Percentiles rank a stretch among this genome's conserved stretches.
Evolutionary conservation across 2,888 invertebrate genomes (phyloP).

Genomic region (Volucella inanis): DNA sequence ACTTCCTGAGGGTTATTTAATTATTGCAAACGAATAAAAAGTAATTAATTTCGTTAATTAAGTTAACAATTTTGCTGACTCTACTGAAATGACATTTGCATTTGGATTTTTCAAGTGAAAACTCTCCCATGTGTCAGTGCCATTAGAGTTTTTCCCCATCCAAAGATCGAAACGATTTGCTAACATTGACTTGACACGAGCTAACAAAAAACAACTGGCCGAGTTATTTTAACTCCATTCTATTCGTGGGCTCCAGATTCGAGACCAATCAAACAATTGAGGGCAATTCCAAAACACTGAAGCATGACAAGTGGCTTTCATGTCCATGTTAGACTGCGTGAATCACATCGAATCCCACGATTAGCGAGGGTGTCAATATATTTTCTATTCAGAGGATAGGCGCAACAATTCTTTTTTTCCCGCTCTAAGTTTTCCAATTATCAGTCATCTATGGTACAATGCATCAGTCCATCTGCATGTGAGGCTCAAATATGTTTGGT

Average conservation of each 20-base stretch:
- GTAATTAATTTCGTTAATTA: slow-evolving; percentile 27
- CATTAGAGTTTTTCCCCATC: slow-evolving; percentile 14
- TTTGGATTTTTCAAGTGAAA: slow-evolving; percentile 5
- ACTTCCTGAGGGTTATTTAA: slow-evolving; percentile 39
- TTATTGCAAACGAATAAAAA: slow-evolving; percentile 38
- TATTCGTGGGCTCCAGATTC: slow-evolving; percentile 33
- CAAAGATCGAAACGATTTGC: slow-evolving; percentile 7
- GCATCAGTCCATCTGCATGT: slow-evolving; percentile 29
- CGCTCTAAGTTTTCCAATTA: background rate
- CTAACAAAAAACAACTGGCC: slow-evolving; percentile 72
- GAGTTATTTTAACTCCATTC: slow-evolving; percentile 76
- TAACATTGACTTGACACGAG: slow-evolving; percentile 49
- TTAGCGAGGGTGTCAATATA: slow-evolving; percentile 1
- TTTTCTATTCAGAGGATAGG: slow-evolving; percentile 27
- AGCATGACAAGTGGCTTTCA: slow-evolving; percentile 60
- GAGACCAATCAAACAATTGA: slow-evolving; percentile 50
- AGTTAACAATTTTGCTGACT: slow-evolving; percentile 2
- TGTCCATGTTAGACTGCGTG: slow-evolving; percentile 16
- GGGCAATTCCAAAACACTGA: slow-evolving; percentile 53
- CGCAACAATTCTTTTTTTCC: background rate
- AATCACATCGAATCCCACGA: slow-evolving; percentile 16
- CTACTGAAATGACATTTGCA: background rate
- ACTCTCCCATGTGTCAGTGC: background rate
- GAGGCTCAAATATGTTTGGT: slow-evolving; percentile 25
- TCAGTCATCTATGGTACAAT: background rate